Base-by-base conservation (phyloP, 2,888 invertebrate species). In the Chrysolina americana region DNA sequence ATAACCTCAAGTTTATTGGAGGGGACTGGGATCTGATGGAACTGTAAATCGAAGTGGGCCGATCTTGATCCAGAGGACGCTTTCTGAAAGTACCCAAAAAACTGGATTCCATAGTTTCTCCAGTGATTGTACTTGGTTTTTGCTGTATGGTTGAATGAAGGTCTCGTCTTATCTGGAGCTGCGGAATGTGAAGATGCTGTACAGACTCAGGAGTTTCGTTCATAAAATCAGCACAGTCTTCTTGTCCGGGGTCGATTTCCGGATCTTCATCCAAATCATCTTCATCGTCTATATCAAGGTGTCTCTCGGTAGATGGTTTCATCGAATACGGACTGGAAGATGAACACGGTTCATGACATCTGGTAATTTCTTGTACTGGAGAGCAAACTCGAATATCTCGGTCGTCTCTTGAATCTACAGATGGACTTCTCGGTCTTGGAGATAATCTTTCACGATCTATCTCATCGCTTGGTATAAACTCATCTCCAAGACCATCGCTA, bases 91-190 rank as follows among this genome's bases (percentile, higher is more conserved):
- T 86, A 74, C 90, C 90, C 70, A 91, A 82, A 79, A 89, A 91
- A 80, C 89, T 88, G 84, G 75, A 89, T 78, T 91, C 89, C 70
- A 90, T 85, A 17, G 89, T 86, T 81, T 88, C 89, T 68, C 89
- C 85, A 79, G 91, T 85, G 11, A 87, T 79, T 11, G 87, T 87
- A 63, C 86, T 81, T 0, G 87, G 81, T 76, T 86, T 87, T 0
- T 79, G 89, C 9, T 87, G 86, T 48, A 89, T 89, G 19, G 65
- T 56, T 50, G 84, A 91, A 81, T 94, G 92, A 53, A 95, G 89
- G 85, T 95, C 95, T 85, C 95, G 89, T 68, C 95, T 90, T 71
- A 95, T 95, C 84, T 95, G 95, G 56, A 95, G 86, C 73, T 86
- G 89, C 76, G 81, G 89, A 65, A 81, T 71, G 21, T 79, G 81